Conservation (phyloP, 2,888 invertebrate species). For the Leptinotarsa juncta region DNA sequence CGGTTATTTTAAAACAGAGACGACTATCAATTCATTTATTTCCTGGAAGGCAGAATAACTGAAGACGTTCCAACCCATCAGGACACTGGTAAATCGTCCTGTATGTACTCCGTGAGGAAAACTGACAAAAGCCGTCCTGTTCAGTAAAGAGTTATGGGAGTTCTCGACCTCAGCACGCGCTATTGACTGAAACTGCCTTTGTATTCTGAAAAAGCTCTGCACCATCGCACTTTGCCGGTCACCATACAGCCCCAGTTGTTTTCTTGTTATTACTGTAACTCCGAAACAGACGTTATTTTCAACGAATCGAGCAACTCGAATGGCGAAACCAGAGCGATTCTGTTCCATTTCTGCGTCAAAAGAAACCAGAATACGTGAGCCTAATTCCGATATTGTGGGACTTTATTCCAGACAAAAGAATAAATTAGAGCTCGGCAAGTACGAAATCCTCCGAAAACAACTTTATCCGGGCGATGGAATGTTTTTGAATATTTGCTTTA, state of each 20-base stretch:
- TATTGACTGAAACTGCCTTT: neutral
- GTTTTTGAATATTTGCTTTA: slow-evolving; percentile 12
- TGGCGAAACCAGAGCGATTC: neutral
- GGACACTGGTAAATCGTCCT: no score
- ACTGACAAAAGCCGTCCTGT: no score
- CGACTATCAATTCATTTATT: no score
- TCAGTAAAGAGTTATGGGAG: no score
- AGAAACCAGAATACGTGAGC: slow-evolving; percentile 27
- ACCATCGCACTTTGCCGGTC: neutral
- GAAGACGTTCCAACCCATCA: no score
- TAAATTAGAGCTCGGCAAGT: slow-evolving; percentile 20
- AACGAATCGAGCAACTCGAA: slow-evolving; percentile 8
- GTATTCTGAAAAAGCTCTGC: neutral
- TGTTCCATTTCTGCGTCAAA: slow-evolving; percentile 18
- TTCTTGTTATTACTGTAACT: slow-evolving; percentile 13
- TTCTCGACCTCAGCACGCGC: neutral
- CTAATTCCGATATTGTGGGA: slow-evolving; percentile 14
- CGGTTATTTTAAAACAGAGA: no score
- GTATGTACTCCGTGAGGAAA: no score
- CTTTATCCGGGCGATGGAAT: slow-evolving; percentile 7
- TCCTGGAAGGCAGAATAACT: no score
- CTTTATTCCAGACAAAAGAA: slow-evolving; percentile 19
- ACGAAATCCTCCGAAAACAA: slow-evolving; percentile 6
- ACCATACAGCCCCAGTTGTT: neutral
- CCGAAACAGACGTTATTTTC: slow-evolving; percentile 13